Evolutionary conservation across 2,113 vertebrate genomes (phyloP), one percentile per base, ranked within the genome.

Genomic region (Athene cunicularia): DNA sequence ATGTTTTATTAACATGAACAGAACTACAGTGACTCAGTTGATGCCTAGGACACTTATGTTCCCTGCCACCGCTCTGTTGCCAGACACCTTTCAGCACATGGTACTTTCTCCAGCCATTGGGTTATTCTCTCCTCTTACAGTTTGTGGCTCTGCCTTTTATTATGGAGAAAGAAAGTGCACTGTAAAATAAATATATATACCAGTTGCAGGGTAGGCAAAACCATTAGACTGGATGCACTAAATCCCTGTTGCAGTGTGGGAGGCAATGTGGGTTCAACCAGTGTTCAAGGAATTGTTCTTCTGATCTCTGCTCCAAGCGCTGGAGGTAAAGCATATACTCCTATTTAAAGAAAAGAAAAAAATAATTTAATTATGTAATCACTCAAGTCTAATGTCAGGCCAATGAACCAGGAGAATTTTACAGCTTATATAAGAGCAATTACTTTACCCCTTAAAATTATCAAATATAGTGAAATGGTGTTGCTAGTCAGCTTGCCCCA

Each of bases 261-360:
- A 98, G 93, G 92, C 99, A 99, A 86, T 99, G 98, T 6, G 99
- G 99, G 91, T 99, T 99, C 97, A 99, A 53, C 99, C 99, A 99
- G 94, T 99, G 96, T 86, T 99, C 99, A 96, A 99, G 73, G 96
- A 99, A 99, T 74, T 99, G 99, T 95, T 99, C 99, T 96, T 99
- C 99, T 10, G 99, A 97, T 37, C 98, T 97, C 93, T 98, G 99
- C 80, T 99, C 99, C 98, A 99, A 96, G 77, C 30, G 96, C 94
- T 99, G 99, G 93, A 99, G 98, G 94, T 99, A 95, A 83, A 99
- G 96, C 98, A 99, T 93, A 85, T 99, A 98, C 80, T 99, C 99
- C 99, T 99, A 89, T 53, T 75, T 26, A 67, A 91, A 97, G 62
- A 93, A 85, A 95, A 81, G 5, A 60, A 58, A 45, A 45, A 39